Base-by-base conservation (phyloP, 2,888 invertebrate species). In the Lasioglossum zephyrum region DNA sequence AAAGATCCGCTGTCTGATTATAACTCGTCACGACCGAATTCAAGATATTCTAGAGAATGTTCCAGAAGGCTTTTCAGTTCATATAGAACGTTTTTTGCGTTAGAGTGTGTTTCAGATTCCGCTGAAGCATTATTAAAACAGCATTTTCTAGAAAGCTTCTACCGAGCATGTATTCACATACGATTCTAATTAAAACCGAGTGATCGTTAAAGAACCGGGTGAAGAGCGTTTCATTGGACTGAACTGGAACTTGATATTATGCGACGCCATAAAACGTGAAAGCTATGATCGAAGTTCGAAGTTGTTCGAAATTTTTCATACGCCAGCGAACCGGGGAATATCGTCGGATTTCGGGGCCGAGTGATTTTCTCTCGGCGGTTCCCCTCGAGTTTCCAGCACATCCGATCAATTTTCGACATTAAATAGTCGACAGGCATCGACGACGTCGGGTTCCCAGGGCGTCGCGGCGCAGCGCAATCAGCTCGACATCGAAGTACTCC, bases 381-480 rank as follows among this genome's bases (percentile, higher is more conserved):
- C 18, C 53, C 44, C 13, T 60, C 60, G 75, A 31, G 81, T 44
- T 70, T 31, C 63, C 6, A 36, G 86, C 81, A 72, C 70, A 85
- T 81, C 81, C 84, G 86, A 86, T 86, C 78, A 86, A 86, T 86
- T 84, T 79, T 86, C 73, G 53, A 73, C 81, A 47, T 86, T 86
- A 86, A 84, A 85, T 44, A 84, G 79, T 84, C 78, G 76, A 76
- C 84, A 66, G 77, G 41, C 81, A 79, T 77, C 85, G 86, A 63
- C 77, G 70, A 57, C 74, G 63, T 81, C 73, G 26, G 53, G 81
- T 79, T 77, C 79, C 79, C 79, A 36, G 73, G 66, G 82, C 74
- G 82, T 66, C 81, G 74, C 80, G 76, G 79, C 66, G 36, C 36
- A 36, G 63, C 63, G 85, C 85, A 85, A 86, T 86, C 85, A 85